These are phyloP conservation scores for Abrostola triplasia DNA, from an alignment of 2,888 invertebrate species.

Conservation along the genomic window DNA sequence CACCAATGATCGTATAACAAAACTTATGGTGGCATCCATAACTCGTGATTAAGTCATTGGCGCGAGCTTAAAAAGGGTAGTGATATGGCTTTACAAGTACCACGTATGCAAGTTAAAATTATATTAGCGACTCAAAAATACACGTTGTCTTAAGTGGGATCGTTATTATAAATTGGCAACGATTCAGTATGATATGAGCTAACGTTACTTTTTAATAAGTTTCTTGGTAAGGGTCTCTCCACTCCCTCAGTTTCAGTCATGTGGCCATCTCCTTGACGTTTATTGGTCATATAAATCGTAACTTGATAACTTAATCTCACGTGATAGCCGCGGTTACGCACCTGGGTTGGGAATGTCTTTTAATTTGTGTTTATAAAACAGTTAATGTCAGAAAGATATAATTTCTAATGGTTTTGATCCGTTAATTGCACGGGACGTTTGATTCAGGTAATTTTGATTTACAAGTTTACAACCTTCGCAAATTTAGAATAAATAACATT, in stretches of 20 bases:
- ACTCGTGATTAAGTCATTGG: constrained; percentile 51
- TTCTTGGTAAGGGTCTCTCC: constrained; percentile 59
- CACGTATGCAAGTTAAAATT: constrained; percentile 45
- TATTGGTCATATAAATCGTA: constrained; percentile 74
- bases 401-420: neutral
- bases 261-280: constrained; percentile 63
- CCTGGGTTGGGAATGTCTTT: constrained; percentile 46
- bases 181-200: constrained; percentile 55
- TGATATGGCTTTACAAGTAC: constrained; percentile 38
- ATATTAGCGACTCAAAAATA: constrained; percentile 57
- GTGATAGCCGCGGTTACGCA: constrained; percentile 58
- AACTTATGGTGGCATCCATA: constrained; percentile 45
- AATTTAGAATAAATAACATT: too few species aligned
- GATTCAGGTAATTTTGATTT: neutral
- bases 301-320: constrained; percentile 76
- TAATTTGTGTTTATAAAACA: constrained; percentile 21
- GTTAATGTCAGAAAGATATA: neutral
- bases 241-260: constrained; percentile 54
- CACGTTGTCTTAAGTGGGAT: constrained; percentile 51
- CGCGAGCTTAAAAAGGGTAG: constrained; percentile 37
- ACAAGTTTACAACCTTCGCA: too few species aligned
- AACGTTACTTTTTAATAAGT: constrained; percentile 69
- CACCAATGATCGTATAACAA: constrained; percentile 21
- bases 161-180: constrained; percentile 64
- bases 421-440: neutral